Evolutionary conservation across 2,888 invertebrate genomes (phyloP).

Genomic region (Periphyllus acericola): DNA sequence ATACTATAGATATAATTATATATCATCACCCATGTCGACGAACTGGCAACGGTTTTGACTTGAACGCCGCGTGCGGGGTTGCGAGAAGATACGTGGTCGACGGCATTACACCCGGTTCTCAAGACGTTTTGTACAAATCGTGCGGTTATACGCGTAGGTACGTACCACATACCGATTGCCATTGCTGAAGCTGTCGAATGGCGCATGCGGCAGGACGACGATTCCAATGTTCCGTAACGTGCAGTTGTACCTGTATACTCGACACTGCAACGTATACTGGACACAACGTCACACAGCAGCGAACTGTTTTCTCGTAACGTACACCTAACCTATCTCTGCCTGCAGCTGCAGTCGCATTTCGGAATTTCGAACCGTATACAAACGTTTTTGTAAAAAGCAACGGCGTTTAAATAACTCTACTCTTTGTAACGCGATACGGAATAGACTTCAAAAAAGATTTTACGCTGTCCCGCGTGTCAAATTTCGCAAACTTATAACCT

Average conservation of each 20-base stretch:
- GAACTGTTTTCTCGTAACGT: background rate
- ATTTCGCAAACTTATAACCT: constrained; percentile 9
- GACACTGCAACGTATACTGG: background rate
- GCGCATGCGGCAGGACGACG: background rate
- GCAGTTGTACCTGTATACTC: background rate
- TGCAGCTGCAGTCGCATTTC: background rate
- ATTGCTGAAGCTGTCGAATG: background rate
- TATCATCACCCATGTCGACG: background rate
- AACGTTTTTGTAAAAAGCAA: background rate
- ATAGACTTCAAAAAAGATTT: background rate
- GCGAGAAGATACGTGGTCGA: background rate
- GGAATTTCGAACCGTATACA: background rate
- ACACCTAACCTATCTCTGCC: too few relatives aligned
- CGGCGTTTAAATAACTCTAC: background rate
- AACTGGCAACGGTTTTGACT: background rate
- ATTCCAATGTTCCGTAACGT: background rate
- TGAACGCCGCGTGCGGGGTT: background rate
- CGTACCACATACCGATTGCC: background rate
- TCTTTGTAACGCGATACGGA: background rate
- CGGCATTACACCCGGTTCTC: background rate
- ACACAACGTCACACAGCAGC: background rate
- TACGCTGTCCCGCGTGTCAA: background rate
- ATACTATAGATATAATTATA: too few relatives aligned
- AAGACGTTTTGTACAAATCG: background rate
- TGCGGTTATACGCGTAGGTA: background rate